These are phyloP conservation scores for Chironomus riparius DNA, from an alignment of 2,888 invertebrate genomes.

Conservation along the genomic window DNA sequence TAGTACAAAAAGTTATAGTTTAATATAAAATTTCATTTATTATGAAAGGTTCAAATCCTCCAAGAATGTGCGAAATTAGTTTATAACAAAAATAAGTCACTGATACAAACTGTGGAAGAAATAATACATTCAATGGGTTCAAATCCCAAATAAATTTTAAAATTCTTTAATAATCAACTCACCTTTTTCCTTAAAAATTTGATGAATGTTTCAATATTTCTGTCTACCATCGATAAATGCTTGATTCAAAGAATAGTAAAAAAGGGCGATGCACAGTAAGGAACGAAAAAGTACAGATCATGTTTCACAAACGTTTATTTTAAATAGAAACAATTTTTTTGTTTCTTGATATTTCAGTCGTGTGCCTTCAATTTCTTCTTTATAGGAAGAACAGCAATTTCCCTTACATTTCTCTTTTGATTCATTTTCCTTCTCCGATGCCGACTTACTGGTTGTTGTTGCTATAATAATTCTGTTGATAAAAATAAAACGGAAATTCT, in stretches of 20 bases:
- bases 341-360: slow-evolving; percentile 18
- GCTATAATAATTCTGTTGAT: background rate
- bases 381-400: background rate
- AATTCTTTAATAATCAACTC: too few species aligned
- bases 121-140: too few species aligned
- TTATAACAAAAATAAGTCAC: too few species aligned
- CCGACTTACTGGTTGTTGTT: background rate
- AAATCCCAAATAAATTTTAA: too few species aligned
- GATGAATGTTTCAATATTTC: slow-evolving; percentile 1
- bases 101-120: too few species aligned
- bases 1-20: too few species aligned
- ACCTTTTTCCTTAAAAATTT: background rate
- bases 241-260: too few species aligned
- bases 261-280: background rate
- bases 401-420: background rate
- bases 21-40: too few species aligned
- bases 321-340: slow-evolving; percentile 9
- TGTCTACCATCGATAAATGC: background rate
- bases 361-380: slow-evolving; percentile 17
- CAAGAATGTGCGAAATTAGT: too few species aligned
- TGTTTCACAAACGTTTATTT: slow-evolving; percentile 14
- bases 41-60: too few species aligned
- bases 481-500: slow-evolving; percentile 7
- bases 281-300: background rate
- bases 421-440: background rate